phyloP scores from a whole-genome alignment of 2,888 invertebrate genomes.

The Apantesis nais region DNA sequence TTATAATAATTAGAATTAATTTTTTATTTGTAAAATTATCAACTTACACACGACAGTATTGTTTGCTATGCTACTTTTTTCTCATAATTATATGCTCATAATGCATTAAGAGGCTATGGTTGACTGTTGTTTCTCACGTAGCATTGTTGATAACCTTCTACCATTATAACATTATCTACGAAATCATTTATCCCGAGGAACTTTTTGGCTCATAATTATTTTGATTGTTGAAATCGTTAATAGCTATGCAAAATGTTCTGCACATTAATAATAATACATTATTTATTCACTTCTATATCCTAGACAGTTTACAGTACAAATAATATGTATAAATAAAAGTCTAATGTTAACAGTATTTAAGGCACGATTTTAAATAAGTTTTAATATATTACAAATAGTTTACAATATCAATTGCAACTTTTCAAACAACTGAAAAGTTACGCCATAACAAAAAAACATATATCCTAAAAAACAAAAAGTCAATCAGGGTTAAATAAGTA shows the following conservation, averaged over 20 bases:
- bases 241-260: not conserved
- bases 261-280: not conserved
- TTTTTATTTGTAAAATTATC: not conserved
- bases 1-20: not conserved
- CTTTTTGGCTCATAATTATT: slow-evolving; percentile 27
- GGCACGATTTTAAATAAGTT: too few species aligned
- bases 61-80: not conserved
- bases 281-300: too few species aligned
- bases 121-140: slow-evolving; percentile 36
- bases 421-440: too few species aligned
- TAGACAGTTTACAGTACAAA: too few species aligned
- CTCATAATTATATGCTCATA: not conserved
- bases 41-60: not conserved
- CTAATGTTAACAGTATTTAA: too few species aligned
- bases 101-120: slow-evolving; percentile 6
- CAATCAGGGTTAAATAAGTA: too few species aligned
- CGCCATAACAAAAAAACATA: too few species aligned
- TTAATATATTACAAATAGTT: too few species aligned
- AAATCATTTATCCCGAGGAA: slow-evolving; percentile 30
- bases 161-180: slow-evolving; percentile 35
- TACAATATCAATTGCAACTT: too few species aligned
- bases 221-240: slow-evolving; percentile 21
- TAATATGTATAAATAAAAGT: too few species aligned
- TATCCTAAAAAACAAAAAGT: too few species aligned
- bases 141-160: slow-evolving; percentile 35